Base-by-base conservation (phyloP, 1,140 invertebrate species). In the Galleria mellonella region DNA sequence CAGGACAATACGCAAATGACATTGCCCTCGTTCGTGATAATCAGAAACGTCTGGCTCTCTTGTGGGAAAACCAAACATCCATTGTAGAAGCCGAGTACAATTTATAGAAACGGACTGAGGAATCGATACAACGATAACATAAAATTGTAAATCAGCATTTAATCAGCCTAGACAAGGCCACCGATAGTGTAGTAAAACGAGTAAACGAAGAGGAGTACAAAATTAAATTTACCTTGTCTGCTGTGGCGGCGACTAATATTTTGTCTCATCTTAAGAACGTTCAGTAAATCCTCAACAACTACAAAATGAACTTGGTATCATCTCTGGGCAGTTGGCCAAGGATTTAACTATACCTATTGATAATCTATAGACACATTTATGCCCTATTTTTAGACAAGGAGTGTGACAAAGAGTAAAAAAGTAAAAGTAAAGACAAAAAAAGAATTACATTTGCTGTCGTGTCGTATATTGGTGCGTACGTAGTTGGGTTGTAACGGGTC, bases 1-100 rank as follows among this genome's bases (percentile, higher is more conserved):
- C 62, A 9, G 53, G 62, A 52, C 44, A 68, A 43, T 68, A 68
- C 32, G 10, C 32, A n/a, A 29, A 48, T 9, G 61, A 68, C 29
- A 62, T 68, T 13, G 29, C 36, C 6, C 28, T 37, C 7, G 47
- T 59, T 11, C 32, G 32, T 33, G 10, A 14, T 1, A 64, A 64
- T 41, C 38, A 68, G 31, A 47, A 51, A 11, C 53, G 64, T 42
- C 36, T 68, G 35, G 10, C 17, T 1, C 2, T 11, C 9, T 35
- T 60, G 9, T 56, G 49, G 53, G 48, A 47, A 39, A 61, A 61
- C 27, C 56, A 64, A 32, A 64, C 61, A 2, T 64, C 56, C 0
- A 15, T 64, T 28, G 44, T 60, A n/a, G 56, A 60, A 46, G 10
- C 52, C 0, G 49, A 64, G 32, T 51, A 43, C 32, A 60, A 56